These are phyloP conservation scores for Protodeltote pygarga DNA, from an alignment of 2,888 invertebrate genomes.

Conservation along the genomic window DNA sequence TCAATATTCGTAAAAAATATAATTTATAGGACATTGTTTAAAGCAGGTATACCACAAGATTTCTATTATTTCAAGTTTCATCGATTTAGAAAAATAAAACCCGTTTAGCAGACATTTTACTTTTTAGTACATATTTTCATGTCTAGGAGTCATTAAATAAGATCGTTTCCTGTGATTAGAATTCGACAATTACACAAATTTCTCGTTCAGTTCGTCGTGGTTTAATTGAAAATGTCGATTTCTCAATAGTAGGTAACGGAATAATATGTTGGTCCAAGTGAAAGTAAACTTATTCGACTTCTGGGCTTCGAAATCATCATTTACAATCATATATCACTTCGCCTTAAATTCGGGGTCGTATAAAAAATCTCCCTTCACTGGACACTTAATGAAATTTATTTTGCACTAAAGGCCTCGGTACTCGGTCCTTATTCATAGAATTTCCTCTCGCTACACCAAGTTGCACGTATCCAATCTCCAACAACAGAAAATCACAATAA, in stretches of 20 bases:
- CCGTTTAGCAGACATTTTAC: conserved; percentile 4
- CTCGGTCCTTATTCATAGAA: too few species aligned
- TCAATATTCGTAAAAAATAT: too few species aligned
- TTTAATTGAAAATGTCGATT: conserved; percentile 61
- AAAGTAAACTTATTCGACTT: conserved; percentile 47
- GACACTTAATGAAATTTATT: not conserved
- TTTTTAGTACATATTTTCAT: conserved; percentile 34
- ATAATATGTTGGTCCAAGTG: conserved; percentile 46
- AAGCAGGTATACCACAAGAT: not conserved
- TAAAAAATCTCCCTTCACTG: conserved; percentile 13
- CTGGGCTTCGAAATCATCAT: conserved; percentile 31
- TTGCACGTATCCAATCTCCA: too few species aligned
- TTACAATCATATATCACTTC: conserved; percentile 35
- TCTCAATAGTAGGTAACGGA: conserved; percentile 61
- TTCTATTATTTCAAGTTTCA: not conserved
- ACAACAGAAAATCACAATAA: conserved; percentile 8
- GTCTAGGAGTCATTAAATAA: conserved; percentile 45
- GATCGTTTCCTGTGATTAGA: conserved; percentile 57
- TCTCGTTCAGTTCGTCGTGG: conserved; percentile 46
- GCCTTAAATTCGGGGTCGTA: conserved; percentile 7
- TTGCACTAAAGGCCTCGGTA: not conserved
- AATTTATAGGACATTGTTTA: too few species aligned
- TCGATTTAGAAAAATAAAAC: conserved; percentile 5
- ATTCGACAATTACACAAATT: conserved; percentile 54
- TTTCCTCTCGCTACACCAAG: too few species aligned